A percentile compares a stretch with the other conserved stretches of the same genome.
Evolutionary conservation across 2,888 invertebrate species (phyloP).

Genomic region (Thumatha senex): DNA sequence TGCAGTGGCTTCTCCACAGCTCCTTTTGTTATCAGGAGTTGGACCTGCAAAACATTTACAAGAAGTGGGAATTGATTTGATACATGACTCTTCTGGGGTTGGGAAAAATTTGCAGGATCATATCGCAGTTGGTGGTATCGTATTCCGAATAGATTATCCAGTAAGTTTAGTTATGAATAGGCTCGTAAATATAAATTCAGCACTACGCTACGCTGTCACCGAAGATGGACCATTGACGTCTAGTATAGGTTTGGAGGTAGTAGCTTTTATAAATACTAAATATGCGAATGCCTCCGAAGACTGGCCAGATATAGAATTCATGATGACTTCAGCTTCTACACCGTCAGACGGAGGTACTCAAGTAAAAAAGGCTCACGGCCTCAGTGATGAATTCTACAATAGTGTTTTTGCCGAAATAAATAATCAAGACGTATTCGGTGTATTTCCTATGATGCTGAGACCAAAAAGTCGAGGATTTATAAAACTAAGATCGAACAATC

Average conservation of each 20-base stretch:
- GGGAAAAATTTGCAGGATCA: constrained; percentile 95
- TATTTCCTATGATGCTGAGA: constrained; percentile 95
- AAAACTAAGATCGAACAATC: constrained; percentile 87
- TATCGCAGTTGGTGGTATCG: constrained; percentile 93
- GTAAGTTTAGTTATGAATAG: constrained; percentile 91
- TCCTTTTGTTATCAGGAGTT: constrained; percentile 95
- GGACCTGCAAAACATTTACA: constrained; percentile 90
- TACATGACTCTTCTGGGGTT: constrained; percentile 91
- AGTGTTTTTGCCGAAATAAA: constrained; percentile 89
- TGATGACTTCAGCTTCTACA: constrained; percentile 92
- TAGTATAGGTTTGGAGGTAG: constrained; percentile 93
- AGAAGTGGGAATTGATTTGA: constrained; percentile 88
- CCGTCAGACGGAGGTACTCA: constrained; percentile 93
- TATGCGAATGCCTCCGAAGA: constrained; percentile 94
- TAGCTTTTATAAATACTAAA: constrained; percentile 94
- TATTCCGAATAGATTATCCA: constrained; percentile 91
- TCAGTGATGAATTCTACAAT: constrained; percentile 91
- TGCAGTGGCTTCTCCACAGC: constrained; percentile 94
- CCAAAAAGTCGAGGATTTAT: constrained; percentile 94
- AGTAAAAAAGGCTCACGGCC: constrained; percentile 91
- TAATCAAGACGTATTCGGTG: constrained; percentile 90
- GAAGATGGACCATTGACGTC: constrained; percentile 95
- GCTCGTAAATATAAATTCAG: constrained; percentile 92
- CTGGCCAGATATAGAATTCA: constrained; percentile 96
- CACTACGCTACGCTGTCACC: constrained; percentile 91